Conservation (phyloP, 92 coral and sea anemone species). For the Zoanthus sociatus region DNA sequence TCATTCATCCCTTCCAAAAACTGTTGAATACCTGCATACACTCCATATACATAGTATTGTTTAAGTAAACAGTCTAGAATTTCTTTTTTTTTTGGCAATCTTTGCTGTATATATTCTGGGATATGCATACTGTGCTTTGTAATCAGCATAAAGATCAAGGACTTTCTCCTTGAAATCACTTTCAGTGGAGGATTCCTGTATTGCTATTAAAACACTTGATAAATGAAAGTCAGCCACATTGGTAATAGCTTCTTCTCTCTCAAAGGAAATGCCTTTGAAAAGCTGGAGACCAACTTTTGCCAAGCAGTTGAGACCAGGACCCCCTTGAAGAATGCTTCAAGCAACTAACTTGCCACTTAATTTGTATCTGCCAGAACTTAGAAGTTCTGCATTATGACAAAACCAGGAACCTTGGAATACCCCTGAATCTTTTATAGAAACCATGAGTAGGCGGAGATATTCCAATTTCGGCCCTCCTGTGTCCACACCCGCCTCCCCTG, state of each 20-base stretch:
- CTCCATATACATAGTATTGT: conserved; percentile 60
- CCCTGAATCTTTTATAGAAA: conserved; percentile 38
- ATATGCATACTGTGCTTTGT: conserved; percentile 63
- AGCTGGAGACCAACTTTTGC: conserved; percentile 52
- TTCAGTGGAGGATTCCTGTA: conserved; percentile 15
- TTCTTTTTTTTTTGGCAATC: conserved; percentile 41
- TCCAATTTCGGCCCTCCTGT: conserved; percentile 72
- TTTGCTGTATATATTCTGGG: conserved; percentile 52
- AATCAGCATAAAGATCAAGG: conserved; percentile 35
- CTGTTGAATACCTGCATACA: conserved; percentile 62
- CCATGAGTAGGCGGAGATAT: conserved; percentile 63
- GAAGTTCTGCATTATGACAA: conserved; percentile 57
- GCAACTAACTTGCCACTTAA: conserved; percentile 63
- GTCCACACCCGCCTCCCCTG: conserved; percentile 73
- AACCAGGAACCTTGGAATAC: conserved; percentile 63
- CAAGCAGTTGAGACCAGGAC: conserved; percentile 62
- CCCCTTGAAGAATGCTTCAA: conserved; percentile 69
- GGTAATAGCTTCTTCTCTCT: conserved; percentile 29
- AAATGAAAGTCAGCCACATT: conserved; percentile 54
- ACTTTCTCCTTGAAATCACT: not conserved
- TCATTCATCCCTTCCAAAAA: conserved; percentile 63
- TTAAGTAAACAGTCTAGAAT: conserved; percentile 55
- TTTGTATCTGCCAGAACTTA: conserved; percentile 43
- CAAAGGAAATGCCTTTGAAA: conserved; percentile 12
- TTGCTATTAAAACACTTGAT: conserved; percentile 30